Percentiles rank a stretch among this genome's conserved stretches.
These are phyloP conservation scores for Agelaius tricolor DNA, from an alignment of 2,113 vertebrate genomes.

Conservation along the genomic window DNA sequence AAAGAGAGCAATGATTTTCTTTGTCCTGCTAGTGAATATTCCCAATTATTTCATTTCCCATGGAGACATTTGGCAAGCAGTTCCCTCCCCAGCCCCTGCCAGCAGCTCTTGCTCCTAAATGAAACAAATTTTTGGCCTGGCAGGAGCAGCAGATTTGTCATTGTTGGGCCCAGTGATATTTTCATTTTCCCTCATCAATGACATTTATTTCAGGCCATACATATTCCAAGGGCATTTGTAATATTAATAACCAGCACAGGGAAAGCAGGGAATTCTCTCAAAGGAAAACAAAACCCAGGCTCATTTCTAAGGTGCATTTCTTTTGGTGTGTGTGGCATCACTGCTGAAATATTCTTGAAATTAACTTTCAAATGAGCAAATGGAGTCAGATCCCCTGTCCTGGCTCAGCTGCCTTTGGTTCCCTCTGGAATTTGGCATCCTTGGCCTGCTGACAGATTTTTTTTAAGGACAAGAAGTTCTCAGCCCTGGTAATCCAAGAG, in stretches of 20 bases:
- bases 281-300: neutral
- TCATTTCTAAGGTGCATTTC: neutral
- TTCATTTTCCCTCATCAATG: constrained; percentile 24
- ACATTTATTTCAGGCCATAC: constrained; percentile 1
- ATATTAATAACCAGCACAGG: neutral
- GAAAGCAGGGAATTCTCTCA: neutral
- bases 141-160: constrained; percentile 9
- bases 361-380: neutral
- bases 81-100: constrained; percentile 26
- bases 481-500: neutral
- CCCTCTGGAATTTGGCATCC: neutral
- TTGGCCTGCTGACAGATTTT: neutral
- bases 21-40: constrained; percentile 10
- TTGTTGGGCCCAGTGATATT: neutral
- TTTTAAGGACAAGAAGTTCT: neutral
- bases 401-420: neutral
- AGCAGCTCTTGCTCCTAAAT: constrained; percentile 30
- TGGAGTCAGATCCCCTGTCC: neutral
- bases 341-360: neutral
- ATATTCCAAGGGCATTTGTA: neutral
- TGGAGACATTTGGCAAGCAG: constrained; percentile 32
- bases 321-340: neutral
- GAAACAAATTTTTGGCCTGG: neutral
- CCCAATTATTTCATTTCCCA: constrained; percentile 51
- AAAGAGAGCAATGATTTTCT: neutral